These are phyloP conservation scores for Pao palembangensis DNA, from an alignment of 2,113 vertebrate genomes.

Conservation along the genomic window DNA sequence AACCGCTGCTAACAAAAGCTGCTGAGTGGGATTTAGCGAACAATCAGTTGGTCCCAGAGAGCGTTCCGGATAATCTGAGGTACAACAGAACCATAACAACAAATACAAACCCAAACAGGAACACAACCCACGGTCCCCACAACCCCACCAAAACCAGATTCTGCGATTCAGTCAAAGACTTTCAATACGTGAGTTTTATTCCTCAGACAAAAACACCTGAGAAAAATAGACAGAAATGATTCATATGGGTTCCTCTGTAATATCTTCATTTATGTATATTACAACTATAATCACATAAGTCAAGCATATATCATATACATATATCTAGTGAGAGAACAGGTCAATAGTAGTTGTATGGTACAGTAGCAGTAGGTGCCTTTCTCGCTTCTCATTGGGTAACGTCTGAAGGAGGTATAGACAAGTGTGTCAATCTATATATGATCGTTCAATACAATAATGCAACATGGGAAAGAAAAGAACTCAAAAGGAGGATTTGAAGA, in stretches of 20 bases:
- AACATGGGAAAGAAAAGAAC: slow-evolving; percentile 41
- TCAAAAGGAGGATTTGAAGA: slow-evolving; percentile 55
- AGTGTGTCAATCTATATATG: slow-evolving; percentile 62
- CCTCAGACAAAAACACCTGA: slow-evolving; percentile 74
- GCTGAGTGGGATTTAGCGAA: slow-evolving; percentile 18
- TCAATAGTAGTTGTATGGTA: slow-evolving; percentile 73
- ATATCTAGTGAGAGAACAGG: slow-evolving; percentile 75
- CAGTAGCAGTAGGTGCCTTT: slow-evolving; percentile 72
- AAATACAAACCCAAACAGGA: slow-evolving; percentile 1
- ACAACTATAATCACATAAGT: slow-evolving; percentile 76
- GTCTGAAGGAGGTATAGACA: slow-evolving; percentile 68
- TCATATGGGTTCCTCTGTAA: slow-evolving; percentile 60
- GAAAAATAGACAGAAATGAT: slow-evolving; percentile 67
- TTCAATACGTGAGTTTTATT: slow-evolving; percentile 53
- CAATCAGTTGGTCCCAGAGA: slow-evolving; percentile 2
- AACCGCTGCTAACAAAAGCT: not conserved
- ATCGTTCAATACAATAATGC: slow-evolving; percentile 57
- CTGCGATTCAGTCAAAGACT: slow-evolving; percentile 28
- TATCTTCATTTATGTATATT: slow-evolving; percentile 76
- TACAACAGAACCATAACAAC: slow-evolving; percentile 10
- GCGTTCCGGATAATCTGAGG: slow-evolving; percentile 5
- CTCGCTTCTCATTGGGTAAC: slow-evolving; percentile 59
- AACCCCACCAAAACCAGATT: slow-evolving; percentile 15
- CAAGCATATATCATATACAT: slow-evolving; percentile 80
- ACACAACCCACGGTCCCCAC: too few relatives aligned